phyloP scores from a whole-genome alignment of 2,113 vertebrate genomes.

The Pollachius pollachius region DNA sequence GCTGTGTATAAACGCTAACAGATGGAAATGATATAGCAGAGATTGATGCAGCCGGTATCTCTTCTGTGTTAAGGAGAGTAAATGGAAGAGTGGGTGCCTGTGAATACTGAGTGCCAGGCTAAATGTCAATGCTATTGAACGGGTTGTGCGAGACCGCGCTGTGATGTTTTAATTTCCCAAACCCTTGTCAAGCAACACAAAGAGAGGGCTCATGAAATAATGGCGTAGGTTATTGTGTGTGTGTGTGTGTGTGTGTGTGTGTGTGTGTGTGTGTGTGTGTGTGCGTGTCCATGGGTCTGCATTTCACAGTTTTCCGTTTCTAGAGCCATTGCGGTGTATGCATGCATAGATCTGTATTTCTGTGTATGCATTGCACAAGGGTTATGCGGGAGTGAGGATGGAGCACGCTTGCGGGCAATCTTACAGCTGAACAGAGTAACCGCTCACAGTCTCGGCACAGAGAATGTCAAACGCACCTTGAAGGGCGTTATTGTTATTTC shows the following conservation, averaged over 20 bases:
- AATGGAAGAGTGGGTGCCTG: constrained; percentile 58
- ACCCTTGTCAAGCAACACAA: constrained; percentile 61
- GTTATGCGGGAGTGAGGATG: constrained; percentile 51
- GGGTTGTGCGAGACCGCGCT: constrained; percentile 72
- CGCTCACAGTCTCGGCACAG: constrained; percentile 43
- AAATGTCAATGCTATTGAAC: constrained; percentile 81
- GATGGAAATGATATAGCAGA: constrained; percentile 22
- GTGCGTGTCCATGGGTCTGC: constrained; percentile 29
- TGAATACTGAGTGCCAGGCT: constrained; percentile 72
- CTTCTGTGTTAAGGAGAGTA: constrained; percentile 57
- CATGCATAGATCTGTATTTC: constrained; percentile 29
- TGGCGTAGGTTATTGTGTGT: constrained; percentile 50
- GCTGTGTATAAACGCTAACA: constrained; percentile 25
- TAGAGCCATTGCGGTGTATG: constrained; percentile 13
- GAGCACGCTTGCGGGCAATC: constrained; percentile 31
- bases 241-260: constrained; percentile 22
- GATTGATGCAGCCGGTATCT: constrained; percentile 42
- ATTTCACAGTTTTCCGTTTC: constrained; percentile 9
- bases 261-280: constrained; percentile 32
- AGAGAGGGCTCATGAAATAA: constrained; percentile 69
- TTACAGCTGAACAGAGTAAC: constrained; percentile 34
- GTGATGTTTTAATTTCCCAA: constrained; percentile 78
- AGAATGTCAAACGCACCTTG: constrained; percentile 43
- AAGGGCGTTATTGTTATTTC: constrained; percentile 22
- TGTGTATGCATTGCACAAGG: constrained; percentile 30